These are phyloP conservation scores for Aspidiotus rigidus DNA, from an alignment of 2,888 invertebrate species.

Conservation along the genomic window DNA sequence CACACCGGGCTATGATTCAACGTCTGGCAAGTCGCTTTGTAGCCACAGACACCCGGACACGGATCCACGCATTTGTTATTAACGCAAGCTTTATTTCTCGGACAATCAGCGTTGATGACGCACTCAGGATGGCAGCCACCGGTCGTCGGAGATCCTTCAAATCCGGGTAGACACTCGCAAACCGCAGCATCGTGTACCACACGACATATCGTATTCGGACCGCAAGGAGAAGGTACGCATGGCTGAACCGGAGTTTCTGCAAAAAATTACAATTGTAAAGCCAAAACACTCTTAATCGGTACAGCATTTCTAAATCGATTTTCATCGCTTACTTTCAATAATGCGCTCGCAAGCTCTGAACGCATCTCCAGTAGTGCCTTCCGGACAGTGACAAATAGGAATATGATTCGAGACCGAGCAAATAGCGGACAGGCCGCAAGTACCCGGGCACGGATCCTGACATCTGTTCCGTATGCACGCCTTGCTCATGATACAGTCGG, in stretches of 20 bases:
- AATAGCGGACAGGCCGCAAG: constrained; percentile 62
- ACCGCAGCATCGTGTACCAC: constrained; percentile 51
- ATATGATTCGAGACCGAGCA: constrained; percentile 69
- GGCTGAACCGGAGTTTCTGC: constrained; percentile 43
- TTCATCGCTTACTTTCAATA: constrained; percentile 19
- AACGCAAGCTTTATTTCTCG: constrained; percentile 63
- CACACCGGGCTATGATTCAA: constrained; percentile 80
- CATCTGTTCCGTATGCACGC: constrained; percentile 66
- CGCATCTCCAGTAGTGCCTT: constrained; percentile 55
- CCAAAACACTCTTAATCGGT: not conserved
- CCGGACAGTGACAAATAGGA: constrained; percentile 65
- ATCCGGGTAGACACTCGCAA: constrained; percentile 68
- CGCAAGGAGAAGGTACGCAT: constrained; percentile 59
- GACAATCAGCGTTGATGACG: constrained; percentile 69
- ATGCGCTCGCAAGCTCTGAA: constrained; percentile 44
- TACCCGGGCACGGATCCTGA: constrained; percentile 63
- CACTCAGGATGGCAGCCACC: constrained; percentile 74
- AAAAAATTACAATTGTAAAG: constrained; percentile 16
- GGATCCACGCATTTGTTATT: constrained; percentile 72
- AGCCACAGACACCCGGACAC: constrained; percentile 69
- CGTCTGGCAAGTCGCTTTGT: constrained; percentile 64
- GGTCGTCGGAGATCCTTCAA: constrained; percentile 57
- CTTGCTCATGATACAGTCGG: constrained; percentile 56
- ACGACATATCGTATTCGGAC: constrained; percentile 63
- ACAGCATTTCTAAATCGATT: not conserved